These are phyloP conservation scores for Oreotragus oreotragus DNA, from an alignment of 2,113 vertebrate species.

Conservation along the genomic window DNA sequence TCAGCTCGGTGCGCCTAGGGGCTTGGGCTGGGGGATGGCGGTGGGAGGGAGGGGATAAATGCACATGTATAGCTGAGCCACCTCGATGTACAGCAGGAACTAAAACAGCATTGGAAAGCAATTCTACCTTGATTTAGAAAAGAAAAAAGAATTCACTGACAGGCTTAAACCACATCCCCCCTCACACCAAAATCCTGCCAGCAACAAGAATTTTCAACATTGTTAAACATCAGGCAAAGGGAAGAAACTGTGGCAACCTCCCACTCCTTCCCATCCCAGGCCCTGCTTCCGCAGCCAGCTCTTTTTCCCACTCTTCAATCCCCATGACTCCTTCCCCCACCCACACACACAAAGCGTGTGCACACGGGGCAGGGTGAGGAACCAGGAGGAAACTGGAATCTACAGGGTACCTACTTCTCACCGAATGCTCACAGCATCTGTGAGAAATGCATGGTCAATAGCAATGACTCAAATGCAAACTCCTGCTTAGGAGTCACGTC, in stretches of 20 bases:
- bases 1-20: not conserved
- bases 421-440: not conserved
- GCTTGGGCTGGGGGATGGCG: not conserved
- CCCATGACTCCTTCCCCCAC: not conserved
- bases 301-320: not conserved
- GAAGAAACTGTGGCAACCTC: not conserved
- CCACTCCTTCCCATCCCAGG: not conserved
- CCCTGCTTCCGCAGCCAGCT: not conserved
- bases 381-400: not conserved
- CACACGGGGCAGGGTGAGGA: accelerated
- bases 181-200: too few relatives aligned
- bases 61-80: not conserved
- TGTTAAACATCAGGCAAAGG: not conserved
- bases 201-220: not conserved
- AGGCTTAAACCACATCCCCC: accelerated
- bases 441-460: not conserved
- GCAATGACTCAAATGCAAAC: too few relatives aligned
- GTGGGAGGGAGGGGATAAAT: not conserved
- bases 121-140: not conserved
- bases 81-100: not conserved
- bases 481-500: not conserved
- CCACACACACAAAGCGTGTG: too few relatives aligned
- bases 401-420: not conserved
- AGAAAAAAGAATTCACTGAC: not conserved
- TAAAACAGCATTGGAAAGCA: not conserved